phyloP scores from a whole-genome alignment of 2,888 invertebrate species.

The Chydorus sphaericus region DNA sequence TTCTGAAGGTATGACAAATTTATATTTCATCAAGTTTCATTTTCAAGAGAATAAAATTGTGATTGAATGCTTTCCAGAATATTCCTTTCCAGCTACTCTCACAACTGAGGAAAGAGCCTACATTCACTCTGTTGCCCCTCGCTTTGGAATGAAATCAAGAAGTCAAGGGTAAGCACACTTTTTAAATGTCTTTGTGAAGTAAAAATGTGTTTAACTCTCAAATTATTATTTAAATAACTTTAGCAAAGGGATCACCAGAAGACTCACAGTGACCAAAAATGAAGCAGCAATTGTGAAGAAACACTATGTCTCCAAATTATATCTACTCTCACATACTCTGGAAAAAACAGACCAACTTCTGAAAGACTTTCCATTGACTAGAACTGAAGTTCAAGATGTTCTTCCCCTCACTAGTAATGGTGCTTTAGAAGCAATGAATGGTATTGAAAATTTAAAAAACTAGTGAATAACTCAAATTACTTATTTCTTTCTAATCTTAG shows the following conservation, averaged over 20 bases:
- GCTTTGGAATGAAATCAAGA: constrained; percentile 58
- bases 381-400: constrained; percentile 52
- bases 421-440: no score
- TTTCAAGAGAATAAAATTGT: not conserved
- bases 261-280: constrained; percentile 52
- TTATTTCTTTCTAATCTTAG: not conserved
- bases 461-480: not conserved
- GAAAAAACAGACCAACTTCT: constrained; percentile 46
- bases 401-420: constrained; percentile 43
- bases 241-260: constrained; percentile 48
- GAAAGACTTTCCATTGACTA: constrained; percentile 50
- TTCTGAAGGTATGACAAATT: not conserved
- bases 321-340: constrained; percentile 44
- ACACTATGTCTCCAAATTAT: constrained; percentile 47
- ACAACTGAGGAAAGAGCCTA: constrained; percentile 64
- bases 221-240: constrained; percentile 11
- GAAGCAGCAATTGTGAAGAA: constrained; percentile 50
- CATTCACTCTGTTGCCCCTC: constrained; percentile 52
- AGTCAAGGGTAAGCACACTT: constrained; percentile 52
- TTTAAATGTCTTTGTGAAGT: constrained; percentile 16
- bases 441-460: constrained; percentile 21
- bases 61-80: constrained; percentile 24
- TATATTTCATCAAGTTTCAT: not conserved
- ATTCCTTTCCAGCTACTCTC: constrained; percentile 52
- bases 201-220: constrained; percentile 4